Percentiles rank a stretch among this genome's conserved stretches.
phyloP scores from a whole-genome alignment of 1,140 invertebrate genomes.

The Anthonomus grandis region DNA sequence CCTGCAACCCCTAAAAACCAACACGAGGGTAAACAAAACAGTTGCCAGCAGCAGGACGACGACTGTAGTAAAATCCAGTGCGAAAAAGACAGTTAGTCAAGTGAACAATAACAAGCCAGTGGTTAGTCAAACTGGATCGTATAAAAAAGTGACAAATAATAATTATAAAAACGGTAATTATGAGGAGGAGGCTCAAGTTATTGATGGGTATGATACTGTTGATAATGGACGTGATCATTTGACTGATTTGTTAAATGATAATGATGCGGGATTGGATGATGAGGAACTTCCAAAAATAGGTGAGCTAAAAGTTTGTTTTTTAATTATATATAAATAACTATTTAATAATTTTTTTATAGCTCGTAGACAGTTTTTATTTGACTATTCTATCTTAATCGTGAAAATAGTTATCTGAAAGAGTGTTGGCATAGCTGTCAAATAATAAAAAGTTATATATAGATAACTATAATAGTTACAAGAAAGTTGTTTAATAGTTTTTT shows the following conservation, averaged over 20 bases:
- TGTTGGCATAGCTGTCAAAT: too few relatives aligned
- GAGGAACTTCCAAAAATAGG: constrained; percentile 40
- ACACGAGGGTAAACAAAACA: constrained; percentile 37
- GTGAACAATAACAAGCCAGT: constrained; percentile 36
- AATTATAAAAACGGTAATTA: constrained; percentile 36
- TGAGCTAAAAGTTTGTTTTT: too few relatives aligned
- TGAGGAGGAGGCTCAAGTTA: constrained; percentile 30
- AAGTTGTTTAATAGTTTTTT: too few relatives aligned
- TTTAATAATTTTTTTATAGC: too few relatives aligned
- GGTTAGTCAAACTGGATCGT: constrained; percentile 31
- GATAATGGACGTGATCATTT: constrained; percentile 33
- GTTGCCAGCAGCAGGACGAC: constrained; percentile 16
- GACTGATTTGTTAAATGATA: constrained; percentile 43
- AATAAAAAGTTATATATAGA: too few relatives aligned
- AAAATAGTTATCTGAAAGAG: too few relatives aligned
- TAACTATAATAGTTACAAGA: too few relatives aligned
- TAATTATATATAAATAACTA: too few relatives aligned
- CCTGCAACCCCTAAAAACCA: constrained; percentile 63
- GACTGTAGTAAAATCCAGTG: constrained; percentile 32
- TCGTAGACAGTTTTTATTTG: too few relatives aligned
- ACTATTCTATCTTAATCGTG: too few relatives aligned
- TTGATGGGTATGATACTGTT: constrained; percentile 24
- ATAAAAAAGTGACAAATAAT: constrained; percentile 36
- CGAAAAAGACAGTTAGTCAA: constrained; percentile 30
- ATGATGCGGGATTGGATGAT: constrained; percentile 38